These are phyloP conservation scores for Microcebus ravelobensis DNA, from an alignment of 2,113 vertebrate genomes.

Conservation along the genomic window DNA sequence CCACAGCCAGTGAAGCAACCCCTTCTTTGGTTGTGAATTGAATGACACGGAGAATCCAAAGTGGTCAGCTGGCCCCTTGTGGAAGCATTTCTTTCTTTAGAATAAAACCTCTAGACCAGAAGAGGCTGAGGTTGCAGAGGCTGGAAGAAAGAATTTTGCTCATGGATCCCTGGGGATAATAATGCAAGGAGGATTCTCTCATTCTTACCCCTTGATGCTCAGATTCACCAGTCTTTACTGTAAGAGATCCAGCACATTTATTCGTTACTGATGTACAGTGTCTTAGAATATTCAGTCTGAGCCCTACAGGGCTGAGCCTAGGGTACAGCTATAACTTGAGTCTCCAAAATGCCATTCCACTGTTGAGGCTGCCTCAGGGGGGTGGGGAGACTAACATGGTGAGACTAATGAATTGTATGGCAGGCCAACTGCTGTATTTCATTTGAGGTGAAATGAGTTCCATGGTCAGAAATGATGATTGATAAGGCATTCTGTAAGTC, in stretches of 20 bases:
- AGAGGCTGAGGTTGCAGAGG: neutral
- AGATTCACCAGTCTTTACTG: neutral
- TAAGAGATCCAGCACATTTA: neutral
- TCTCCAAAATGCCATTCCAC: neutral
- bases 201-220: neutral
- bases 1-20: neutral
- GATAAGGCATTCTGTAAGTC: neutral
- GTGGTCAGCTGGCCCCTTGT: no score
- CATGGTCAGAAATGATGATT: neutral
- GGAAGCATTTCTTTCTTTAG: neutral
- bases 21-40: neutral
- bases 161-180: neutral
- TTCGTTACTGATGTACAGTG: neutral
- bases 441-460: neutral
- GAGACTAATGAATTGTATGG: neutral
- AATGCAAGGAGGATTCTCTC: neutral
- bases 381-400: neutral
- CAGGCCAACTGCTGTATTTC: neutral
- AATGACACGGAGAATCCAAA: neutral
- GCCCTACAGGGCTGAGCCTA: neutral
- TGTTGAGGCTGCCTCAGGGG: neutral
- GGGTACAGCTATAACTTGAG: neutral
- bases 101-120: neutral
- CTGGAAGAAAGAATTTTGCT: neutral
- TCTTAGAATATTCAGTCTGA: neutral